Evolutionary conservation across 2,113 vertebrate genomes (phyloP).

Genomic region (Tonatia bakeri): DNA sequence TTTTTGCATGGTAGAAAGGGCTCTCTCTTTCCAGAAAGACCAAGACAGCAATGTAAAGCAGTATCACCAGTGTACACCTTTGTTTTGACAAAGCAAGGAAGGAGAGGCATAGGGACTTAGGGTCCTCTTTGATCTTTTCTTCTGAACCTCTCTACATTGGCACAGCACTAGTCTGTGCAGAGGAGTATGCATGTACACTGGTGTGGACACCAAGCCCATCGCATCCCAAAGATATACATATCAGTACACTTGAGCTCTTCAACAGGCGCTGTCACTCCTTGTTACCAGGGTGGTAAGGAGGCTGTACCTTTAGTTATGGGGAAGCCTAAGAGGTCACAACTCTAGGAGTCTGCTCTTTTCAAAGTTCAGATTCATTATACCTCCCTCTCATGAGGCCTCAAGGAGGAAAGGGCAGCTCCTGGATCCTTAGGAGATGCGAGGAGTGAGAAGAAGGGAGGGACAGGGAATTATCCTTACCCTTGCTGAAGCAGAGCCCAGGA

Average conservation of each 20-base stretch:
- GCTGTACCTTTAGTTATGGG: background rate
- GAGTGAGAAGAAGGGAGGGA: background rate
- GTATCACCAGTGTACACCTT: background rate
- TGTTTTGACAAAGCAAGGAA: background rate
- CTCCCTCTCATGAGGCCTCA: background rate
- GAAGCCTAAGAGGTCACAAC: background rate
- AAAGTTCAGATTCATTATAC: background rate
- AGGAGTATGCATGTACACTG: background rate
- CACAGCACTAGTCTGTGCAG: background rate
- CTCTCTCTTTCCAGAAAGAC: background rate
- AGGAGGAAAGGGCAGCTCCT: background rate
- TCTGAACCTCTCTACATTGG: background rate
- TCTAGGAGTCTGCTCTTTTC: background rate
- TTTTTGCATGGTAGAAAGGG: background rate
- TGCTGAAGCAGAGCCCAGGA: background rate
- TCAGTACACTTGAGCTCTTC: background rate
- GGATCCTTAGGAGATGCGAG: background rate
- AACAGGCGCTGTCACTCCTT: background rate
- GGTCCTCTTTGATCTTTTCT: background rate
- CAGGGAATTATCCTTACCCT: background rate
- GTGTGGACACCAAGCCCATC: background rate
- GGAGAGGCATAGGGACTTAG: background rate
- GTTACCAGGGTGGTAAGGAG: background rate
- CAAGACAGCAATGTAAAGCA: background rate
- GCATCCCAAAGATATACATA: background rate